These are phyloP conservation scores for Synergus japonicus DNA, from an alignment of 2,888 invertebrate genomes.

Conservation along the genomic window DNA sequence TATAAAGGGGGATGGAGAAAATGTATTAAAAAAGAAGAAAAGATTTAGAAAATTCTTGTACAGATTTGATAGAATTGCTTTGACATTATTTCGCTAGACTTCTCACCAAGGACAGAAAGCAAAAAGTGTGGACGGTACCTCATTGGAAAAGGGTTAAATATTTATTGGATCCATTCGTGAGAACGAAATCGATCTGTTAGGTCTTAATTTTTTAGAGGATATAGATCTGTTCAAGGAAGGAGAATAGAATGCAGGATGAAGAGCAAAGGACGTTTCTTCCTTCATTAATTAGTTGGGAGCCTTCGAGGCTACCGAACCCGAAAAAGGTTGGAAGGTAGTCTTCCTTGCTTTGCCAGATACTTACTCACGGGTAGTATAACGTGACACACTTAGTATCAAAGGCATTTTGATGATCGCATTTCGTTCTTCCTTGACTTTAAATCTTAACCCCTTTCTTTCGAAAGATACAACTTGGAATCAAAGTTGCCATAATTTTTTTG, in stretches of 20 bases:
- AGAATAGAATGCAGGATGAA: conserved; percentile 31
- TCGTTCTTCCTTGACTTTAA: conserved; percentile 29
- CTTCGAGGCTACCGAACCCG: conserved; percentile 32
- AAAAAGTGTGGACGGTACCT: conserved; percentile 12
- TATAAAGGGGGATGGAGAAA: no score
- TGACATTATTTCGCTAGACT: neutral
- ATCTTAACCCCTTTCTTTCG: conserved; percentile 2
- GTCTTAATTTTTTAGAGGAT: conserved; percentile 37
- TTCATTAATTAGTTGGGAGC: conserved; percentile 34
- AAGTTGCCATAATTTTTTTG: neutral
- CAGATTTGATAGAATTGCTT: neutral
- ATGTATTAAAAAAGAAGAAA: no score
- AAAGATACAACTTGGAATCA: neutral
- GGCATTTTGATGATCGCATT: conserved; percentile 40
- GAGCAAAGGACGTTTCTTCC: conserved; percentile 31
- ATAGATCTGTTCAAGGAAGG: conserved; percentile 27
- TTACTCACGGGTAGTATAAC: neutral
- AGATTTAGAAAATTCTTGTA: no score
- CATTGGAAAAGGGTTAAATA: conserved; percentile 24
- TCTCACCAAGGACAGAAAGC: neutral
- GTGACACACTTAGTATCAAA: conserved; percentile 31
- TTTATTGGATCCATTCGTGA: conserved; percentile 33
- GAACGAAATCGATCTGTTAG: conserved; percentile 40
- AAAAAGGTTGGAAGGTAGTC: conserved; percentile 11
- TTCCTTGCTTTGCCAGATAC: conserved; percentile 5